phyloP scores from a whole-genome alignment of 2,113 vertebrate genomes.

The Cisticola juncidis region DNA sequence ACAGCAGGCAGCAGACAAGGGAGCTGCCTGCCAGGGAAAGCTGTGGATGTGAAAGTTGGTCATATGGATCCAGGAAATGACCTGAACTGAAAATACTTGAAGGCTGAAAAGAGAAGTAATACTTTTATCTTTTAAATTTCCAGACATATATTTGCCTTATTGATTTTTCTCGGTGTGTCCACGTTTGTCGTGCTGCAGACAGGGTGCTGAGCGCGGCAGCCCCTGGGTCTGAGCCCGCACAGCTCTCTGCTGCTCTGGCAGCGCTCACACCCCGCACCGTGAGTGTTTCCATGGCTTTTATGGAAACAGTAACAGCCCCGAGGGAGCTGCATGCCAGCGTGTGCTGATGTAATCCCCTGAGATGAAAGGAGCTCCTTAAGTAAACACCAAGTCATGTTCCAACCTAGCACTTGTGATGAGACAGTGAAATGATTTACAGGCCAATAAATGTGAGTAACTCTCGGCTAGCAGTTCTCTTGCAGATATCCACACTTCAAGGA shows the following conservation, averaged over 20 bases:
- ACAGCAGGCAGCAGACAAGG: neutral
- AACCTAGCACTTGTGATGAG: neutral
- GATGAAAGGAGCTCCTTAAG: neutral
- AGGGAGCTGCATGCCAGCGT: neutral
- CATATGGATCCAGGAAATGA: neutral
- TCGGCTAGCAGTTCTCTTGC: neutral
- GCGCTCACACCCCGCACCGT: fast-evolving
- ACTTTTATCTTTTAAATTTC: neutral
- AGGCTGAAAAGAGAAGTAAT: neutral
- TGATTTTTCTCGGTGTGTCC: neutral
- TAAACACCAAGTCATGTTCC: neutral
- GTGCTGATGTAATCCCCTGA: slow-evolving; percentile 36
- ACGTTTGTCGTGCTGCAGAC: neutral
- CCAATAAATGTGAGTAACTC: neutral
- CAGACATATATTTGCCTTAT: neutral
- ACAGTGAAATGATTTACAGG: neutral
- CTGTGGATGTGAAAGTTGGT: neutral
- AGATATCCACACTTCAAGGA: neutral
- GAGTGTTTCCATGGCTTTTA: neutral
- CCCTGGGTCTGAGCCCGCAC: neutral
- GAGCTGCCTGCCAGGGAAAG: neutral
- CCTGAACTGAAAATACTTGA: neutral
- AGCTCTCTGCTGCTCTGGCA: neutral
- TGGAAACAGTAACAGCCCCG: neutral
- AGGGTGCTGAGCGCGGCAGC: neutral